These are phyloP conservation scores for Promerops cafer DNA, from an alignment of 2,113 vertebrate species.

Conservation along the genomic window DNA sequence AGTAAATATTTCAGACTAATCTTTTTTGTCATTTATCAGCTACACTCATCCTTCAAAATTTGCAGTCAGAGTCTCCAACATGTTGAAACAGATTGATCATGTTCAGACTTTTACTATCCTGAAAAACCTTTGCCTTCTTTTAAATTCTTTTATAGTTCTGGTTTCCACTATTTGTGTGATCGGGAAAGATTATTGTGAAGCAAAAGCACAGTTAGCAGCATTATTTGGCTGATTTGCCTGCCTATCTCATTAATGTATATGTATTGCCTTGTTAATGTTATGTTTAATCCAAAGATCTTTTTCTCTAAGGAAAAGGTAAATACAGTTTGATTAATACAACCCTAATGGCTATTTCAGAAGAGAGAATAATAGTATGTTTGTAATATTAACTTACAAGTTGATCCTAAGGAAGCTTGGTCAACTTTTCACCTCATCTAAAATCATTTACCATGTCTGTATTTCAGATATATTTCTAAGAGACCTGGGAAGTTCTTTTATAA, in stretches of 20 bases:
- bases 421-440: not conserved
- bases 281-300: conserved; percentile 8
- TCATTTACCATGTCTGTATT: not conserved
- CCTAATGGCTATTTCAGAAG: not conserved
- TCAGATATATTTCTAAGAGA: not conserved
- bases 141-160: not conserved
- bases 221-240: not conserved
- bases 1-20: conserved; percentile 27
- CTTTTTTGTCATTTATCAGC: not conserved
- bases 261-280: not conserved
- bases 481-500: not conserved
- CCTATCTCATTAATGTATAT: not conserved
- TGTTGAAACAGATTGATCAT: not conserved
- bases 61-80: not conserved
- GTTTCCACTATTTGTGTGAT: not conserved
- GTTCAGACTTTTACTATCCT: not conserved
- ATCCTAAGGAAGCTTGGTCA: not conserved
- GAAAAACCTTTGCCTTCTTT: not conserved
- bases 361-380: not conserved
- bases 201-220: not conserved
- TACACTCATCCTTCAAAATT: not conserved
- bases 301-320: not conserved
- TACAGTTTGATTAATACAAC: not conserved
- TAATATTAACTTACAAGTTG: not conserved
- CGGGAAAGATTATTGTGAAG: not conserved